phyloP scores from a whole-genome alignment of 2,888 invertebrate species.

The Caenorhabditis sulstoni region DNA sequence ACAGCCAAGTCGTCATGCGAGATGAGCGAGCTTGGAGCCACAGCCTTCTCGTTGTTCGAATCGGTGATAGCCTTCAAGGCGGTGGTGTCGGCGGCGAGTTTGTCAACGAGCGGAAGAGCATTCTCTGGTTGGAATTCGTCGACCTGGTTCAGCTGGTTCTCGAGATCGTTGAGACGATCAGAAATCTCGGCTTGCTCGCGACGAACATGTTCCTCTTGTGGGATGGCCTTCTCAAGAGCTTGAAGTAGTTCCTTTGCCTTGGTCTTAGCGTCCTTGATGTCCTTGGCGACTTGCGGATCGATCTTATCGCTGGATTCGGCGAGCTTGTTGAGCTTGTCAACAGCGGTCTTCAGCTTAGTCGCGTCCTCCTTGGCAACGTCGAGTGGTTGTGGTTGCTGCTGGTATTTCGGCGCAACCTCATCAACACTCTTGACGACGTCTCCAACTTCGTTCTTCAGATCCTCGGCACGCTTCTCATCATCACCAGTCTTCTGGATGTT shows the following conservation, averaged over 20 bases:
- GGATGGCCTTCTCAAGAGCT: constrained; percentile 55
- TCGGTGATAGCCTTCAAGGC: constrained; percentile 44
- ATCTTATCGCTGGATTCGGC: constrained; percentile 35
- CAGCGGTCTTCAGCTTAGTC: constrained; percentile 38
- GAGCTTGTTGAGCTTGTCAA: constrained; percentile 42
- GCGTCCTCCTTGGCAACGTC: constrained; percentile 53
- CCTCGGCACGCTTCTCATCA: constrained; percentile 55
- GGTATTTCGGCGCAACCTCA: constrained; percentile 54
- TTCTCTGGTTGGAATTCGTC: constrained; percentile 53
- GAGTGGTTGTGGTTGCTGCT: constrained; percentile 49
- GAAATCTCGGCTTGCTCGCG: constrained; percentile 42
- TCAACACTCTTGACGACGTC: constrained; percentile 47
- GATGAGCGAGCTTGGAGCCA: constrained; percentile 43
- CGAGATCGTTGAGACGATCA: constrained; percentile 35
- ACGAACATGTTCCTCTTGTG: constrained; percentile 48
- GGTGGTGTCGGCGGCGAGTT: constrained; percentile 45
- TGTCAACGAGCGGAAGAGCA: constrained; percentile 55
- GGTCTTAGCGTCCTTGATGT: constrained; percentile 60
- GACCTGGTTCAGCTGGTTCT: constrained; percentile 31
- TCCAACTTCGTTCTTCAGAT: constrained; percentile 42
- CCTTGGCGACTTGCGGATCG: constrained; percentile 56
- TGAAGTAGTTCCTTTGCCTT: constrained; percentile 56
- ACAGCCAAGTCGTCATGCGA: constrained; percentile 49
- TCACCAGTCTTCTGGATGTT: constrained; percentile 54
- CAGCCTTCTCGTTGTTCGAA: constrained; percentile 48